Evolutionary conservation across 2,113 vertebrate genomes (phyloP).

Genomic region (Lepisosteus osseus): DNA sequence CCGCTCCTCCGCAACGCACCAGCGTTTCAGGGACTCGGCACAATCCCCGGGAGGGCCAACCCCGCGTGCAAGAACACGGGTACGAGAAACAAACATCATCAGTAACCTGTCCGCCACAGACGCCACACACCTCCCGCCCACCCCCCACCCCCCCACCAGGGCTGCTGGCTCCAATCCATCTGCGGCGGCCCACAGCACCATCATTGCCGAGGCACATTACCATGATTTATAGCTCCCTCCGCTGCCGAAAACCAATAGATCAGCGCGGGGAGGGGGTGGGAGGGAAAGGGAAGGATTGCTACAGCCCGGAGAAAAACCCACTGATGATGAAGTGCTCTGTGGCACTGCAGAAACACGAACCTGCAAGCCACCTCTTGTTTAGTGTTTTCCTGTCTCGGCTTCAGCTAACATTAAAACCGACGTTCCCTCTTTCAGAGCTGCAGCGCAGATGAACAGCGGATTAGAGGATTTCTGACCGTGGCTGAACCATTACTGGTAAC

Average conservation of each 20-base stretch:
- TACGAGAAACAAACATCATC: constrained; percentile 73
- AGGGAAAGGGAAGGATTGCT: constrained; percentile 45
- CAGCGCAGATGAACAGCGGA: too few relatives aligned
- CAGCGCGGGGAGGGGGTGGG: constrained; percentile 59
- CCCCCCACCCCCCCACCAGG: constrained; percentile 52
- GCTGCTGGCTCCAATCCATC: constrained; percentile 71
- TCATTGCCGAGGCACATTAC: constrained; percentile 73
- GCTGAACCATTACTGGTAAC: too few relatives aligned
- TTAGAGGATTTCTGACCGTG: too few relatives aligned
- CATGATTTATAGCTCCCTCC: constrained; percentile 80
- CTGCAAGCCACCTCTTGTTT: too few relatives aligned
- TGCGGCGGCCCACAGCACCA: constrained; percentile 72
- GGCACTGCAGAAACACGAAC: constrained; percentile 39
- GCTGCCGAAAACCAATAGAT: constrained; percentile 76
- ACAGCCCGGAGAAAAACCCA: constrained; percentile 57
- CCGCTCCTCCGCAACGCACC: too few relatives aligned
- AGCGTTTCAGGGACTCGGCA: neutral
- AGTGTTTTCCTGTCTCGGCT: too few relatives aligned
- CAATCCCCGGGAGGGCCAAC: neutral
- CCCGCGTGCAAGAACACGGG: constrained; percentile 29
- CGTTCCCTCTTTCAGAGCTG: too few relatives aligned
- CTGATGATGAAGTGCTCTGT: constrained; percentile 70
- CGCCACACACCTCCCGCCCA: neutral
- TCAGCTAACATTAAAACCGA: neutral
- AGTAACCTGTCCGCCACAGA: constrained; percentile 55